These are phyloP conservation scores for Ochlodes sylvanus DNA, from an alignment of 2,888 invertebrate genomes.

Conservation along the genomic window DNA sequence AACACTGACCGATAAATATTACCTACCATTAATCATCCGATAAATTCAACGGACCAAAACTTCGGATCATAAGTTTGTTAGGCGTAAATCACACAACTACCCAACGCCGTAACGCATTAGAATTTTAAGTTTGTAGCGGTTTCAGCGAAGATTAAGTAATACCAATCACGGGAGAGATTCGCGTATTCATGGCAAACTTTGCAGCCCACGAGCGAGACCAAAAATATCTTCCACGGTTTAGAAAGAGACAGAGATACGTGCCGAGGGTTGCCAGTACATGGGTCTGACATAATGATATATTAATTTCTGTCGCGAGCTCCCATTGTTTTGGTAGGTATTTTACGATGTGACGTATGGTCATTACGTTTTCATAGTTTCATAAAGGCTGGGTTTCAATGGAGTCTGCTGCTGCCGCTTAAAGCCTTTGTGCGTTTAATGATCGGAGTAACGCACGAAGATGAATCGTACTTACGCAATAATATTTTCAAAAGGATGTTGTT, in stretches of 20 bases:
- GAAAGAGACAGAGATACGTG: conserved; percentile 42
- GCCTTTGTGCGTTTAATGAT: conserved; percentile 77
- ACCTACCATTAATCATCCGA: conserved; percentile 31
- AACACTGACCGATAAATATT: conserved; percentile 32
- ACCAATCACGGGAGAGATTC: conserved; percentile 78
- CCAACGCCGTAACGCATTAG: conserved; percentile 71
- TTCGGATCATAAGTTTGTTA: conserved; percentile 39
- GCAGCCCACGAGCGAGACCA: conserved; percentile 63
- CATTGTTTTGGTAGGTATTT: conserved; percentile 84
- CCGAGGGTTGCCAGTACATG: conserved; percentile 60
- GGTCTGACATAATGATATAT: conserved; percentile 85
- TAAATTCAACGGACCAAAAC: conserved; percentile 33
- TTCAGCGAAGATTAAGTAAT: conserved; percentile 78
- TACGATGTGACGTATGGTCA: conserved; percentile 82
- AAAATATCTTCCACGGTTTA: conserved; percentile 26
- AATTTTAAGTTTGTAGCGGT: conserved; percentile 73
- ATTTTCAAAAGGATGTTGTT: conserved; percentile 41
- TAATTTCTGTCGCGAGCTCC: conserved; percentile 82
- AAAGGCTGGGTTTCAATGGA: conserved; percentile 72
- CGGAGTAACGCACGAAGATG: conserved; percentile 62
- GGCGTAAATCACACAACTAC: conserved; percentile 52
- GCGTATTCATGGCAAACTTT: conserved; percentile 73
- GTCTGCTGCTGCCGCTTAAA: conserved; percentile 56
- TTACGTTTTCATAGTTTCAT: conserved; percentile 84
- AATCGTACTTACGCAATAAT: conserved; percentile 54